phyloP scores from a whole-genome alignment of 1,140 invertebrate species.

The Geopemphigus sp. region DNA sequence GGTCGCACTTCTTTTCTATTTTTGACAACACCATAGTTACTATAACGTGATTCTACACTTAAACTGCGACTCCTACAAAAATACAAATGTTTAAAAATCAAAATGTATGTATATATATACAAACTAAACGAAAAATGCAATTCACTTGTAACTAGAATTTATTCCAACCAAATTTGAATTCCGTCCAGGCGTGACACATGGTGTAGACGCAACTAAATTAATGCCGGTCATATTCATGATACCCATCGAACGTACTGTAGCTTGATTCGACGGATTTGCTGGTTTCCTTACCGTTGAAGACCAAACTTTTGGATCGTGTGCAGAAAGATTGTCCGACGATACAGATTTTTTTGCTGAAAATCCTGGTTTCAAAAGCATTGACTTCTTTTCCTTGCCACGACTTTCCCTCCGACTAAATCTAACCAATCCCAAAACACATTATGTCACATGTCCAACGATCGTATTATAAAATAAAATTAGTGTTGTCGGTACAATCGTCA shows the following conservation, averaged over 20 bases:
- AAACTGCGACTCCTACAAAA: conserved; percentile 26
- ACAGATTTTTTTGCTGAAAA: conserved; percentile 33
- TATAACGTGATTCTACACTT: conserved; percentile 35
- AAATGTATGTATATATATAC: too few relatives aligned
- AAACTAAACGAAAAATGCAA: not conserved
- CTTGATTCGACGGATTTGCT: not conserved
- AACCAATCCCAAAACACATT: not conserved
- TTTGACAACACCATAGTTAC: conserved; percentile 38
- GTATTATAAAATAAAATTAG: not conserved
- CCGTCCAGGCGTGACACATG: conserved; percentile 19
- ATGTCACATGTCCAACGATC: not conserved
- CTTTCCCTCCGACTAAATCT: conserved; percentile 24
- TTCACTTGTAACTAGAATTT: conserved; percentile 41
- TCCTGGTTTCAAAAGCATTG: conserved; percentile 34
- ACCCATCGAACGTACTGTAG: conserved; percentile 8
- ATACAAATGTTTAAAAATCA: not conserved
- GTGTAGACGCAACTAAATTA: conserved; percentile 39
- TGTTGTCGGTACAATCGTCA: not conserved
- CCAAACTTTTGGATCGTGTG: conserved; percentile 29
- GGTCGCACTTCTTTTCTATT: conserved; percentile 44
- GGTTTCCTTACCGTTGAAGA: conserved; percentile 26
- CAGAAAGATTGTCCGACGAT: conserved; percentile 30
- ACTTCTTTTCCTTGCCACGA: conserved; percentile 26
- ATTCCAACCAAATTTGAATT: conserved; percentile 38
- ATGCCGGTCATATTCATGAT: conserved; percentile 29